Evolutionary conservation across 2,797 vertebrate species (phyloP).

Genomic region (Amphiprion clarkii): DNA sequence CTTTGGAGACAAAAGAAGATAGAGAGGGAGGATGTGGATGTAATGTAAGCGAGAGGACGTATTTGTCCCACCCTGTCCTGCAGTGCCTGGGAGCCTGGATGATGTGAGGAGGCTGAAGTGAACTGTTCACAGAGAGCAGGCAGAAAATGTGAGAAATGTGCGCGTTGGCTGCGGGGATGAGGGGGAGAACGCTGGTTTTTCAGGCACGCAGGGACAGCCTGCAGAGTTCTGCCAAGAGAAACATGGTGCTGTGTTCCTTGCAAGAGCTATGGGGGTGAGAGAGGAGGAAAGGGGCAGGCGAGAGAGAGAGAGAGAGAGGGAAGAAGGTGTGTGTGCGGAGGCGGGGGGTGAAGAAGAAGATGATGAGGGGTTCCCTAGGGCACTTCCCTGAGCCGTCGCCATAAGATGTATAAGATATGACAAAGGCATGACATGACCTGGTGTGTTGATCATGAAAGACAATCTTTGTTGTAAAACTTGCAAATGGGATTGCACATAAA

Average conservation of each 20-base stretch:
- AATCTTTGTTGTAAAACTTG: slow-evolving; percentile 34
- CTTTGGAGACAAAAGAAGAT: slow-evolving; percentile 60
- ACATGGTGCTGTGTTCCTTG: slow-evolving; percentile 82
- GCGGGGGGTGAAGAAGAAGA: slow-evolving; percentile 39
- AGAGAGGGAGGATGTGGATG: slow-evolving; percentile 69
- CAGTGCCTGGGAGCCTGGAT: slow-evolving; percentile 68
- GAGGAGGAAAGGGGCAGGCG: slow-evolving; percentile 63
- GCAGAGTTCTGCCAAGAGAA: slow-evolving; percentile 88
- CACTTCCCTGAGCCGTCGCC: slow-evolving; percentile 45
- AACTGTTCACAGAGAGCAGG: slow-evolving; percentile 77
- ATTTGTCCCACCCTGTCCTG: slow-evolving; percentile 78
- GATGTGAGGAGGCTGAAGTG: slow-evolving; percentile 70
- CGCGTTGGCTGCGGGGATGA: slow-evolving; percentile 80
- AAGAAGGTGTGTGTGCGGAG: slow-evolving; percentile 11
- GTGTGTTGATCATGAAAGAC: slow-evolving; percentile 58
- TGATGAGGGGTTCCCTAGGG: slow-evolving; percentile 76
- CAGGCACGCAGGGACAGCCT: slow-evolving; percentile 86
- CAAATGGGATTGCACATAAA: slow-evolving; percentile 32
- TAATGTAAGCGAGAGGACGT: slow-evolving; percentile 72
- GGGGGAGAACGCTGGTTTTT: slow-evolving; percentile 82
- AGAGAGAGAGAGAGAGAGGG: slow-evolving; percentile 42
- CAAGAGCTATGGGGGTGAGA: slow-evolving; percentile 78
- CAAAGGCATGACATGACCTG: slow-evolving; percentile 47
- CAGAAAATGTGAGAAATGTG: slow-evolving; percentile 89
- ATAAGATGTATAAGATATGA: slow-evolving; percentile 66